Base-by-base conservation (phyloP, 2,113 vertebrate species). In the Ctenomys sociabilis region DNA sequence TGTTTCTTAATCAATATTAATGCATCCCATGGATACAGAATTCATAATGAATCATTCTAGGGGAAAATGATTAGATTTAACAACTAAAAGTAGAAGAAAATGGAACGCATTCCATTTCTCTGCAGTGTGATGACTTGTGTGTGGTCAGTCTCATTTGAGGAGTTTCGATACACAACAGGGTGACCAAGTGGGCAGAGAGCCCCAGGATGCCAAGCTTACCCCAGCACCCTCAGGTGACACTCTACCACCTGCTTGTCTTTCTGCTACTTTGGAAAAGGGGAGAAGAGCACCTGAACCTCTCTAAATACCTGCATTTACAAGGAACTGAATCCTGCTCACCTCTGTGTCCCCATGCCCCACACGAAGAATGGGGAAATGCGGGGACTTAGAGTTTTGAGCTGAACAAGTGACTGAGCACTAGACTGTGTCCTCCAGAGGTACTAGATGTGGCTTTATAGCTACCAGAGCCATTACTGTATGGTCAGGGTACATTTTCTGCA, bases 1-100 rank as follows among this genome's bases (percentile, higher is more conserved):
- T 96, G 95, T 97, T 97, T 96, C 96, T 96, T 97, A 97, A 98
- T 97, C 96, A 96, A 97, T 97, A 97, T 98, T 97, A 98, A 96
- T 97, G 88, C 70, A 87, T 89, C 22, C 72, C 84, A 94, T 88
- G 83, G 81, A 91, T 49, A 59, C 30, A 73, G 94, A 97, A 97
- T 96, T 81, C 89, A 22, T 93, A 97, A 97, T 97, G 95, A 97
- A 92, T 97, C 85, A 43, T 94, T 89, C 88, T 89, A 28, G n/a
- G 16, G n/a, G 35, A n/a, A 30, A 35, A 89, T 85, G 37, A 96
- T 95, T 97, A 49, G 77, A 92, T 90, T 90, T 40, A 9, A 17
- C 75, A 43, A 43, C 28, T 5, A 82, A 24, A 72, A 72, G 35
- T 19, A n/a, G 16, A 64, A 85, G 30, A 73, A 90, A 43, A 84